Evolutionary conservation across 1,140 invertebrate genomes (phyloP), one percentile per base, ranked within the genome.

Genomic region (Atta cephalotes): DNA sequence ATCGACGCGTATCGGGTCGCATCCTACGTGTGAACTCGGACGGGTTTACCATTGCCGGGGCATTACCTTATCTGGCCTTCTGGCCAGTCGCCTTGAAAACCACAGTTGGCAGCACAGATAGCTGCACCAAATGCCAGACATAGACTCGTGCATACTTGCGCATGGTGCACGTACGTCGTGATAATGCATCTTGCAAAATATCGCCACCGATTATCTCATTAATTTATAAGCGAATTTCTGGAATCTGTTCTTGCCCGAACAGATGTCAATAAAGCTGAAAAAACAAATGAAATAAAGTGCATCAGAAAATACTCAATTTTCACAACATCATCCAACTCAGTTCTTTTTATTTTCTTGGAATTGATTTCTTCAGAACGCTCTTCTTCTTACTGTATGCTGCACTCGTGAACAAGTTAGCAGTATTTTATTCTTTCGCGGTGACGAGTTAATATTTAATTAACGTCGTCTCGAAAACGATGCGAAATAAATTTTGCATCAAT

Each of bases 41-140:
- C 84, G 82, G 71, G 72, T 65, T 72, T 88, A 88, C 74, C 63
- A 81, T 60, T 85, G 86, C 86, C 85, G 74, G 62, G 76, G 60
- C 76, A 92, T 90, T 92, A 79, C 89, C 89, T 91, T 92, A 92
- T 92, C 91, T 87, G 82, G 72, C 81, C 81, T 88, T 91, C 82
- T 87, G 82, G 86, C 78, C 63, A 39, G 62, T 92, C 79, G 85
- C 90, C 88, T 88, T 92, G 89, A 91, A 89, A 85, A 88, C 63
- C 87, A 79, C 51, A 49, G 28, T 58, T 86, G 65, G 28, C 6
- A 62, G 70, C 49, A 28, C 2, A 66, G 45, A 66, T 87, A 84
- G 49, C 28, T 60, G 65, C 58, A 39, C 66, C 82, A 81, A 89
- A 90, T 58, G 85, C 66, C 71, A 78, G 49, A 53, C 62, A 49